Base-by-base conservation (phyloP, 1,140 invertebrate species). In the Hyles euphorbiae region DNA sequence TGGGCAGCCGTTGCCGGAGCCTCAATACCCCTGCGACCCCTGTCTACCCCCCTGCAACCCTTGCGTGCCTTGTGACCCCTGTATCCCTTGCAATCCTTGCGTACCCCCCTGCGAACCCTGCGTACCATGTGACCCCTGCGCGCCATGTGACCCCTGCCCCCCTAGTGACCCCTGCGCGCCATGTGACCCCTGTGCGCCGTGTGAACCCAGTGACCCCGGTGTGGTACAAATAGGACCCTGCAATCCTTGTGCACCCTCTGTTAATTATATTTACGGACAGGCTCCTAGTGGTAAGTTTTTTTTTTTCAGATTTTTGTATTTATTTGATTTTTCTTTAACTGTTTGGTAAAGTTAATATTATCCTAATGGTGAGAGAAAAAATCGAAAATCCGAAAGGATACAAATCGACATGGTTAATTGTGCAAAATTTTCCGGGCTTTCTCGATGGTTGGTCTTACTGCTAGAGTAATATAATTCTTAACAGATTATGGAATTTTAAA, bases 231-330 rank as follows among this genome's bases (percentile, higher is more conserved):
- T 78, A 9, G 47, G 61, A 3, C 76, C 71, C 0, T 83, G 78
- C 57, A 74, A 80, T 53, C 81, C 81, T 0, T 67, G 63, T 53
- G 65, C 60, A 9, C 70, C 63, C 0, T 52, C 59, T 0, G 63
- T 78, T 5, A 73, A 73, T 43, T 80, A 70, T 44, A 11, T 62
- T 0, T 74, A 78, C 46, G 81, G 81, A 22, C 76, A 79, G 50
- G 76, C 78, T 3, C 78, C 76, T 0, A 22, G 58, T 45, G 78
- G 78, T 81, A 68, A 72, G 63, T 65, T 45, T 48, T 47, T 54
- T 40, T 40, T 40, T 5, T 40, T 36, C 36, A 5, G 5, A 40
- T 40, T 40, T 5, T 5, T 7, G 36, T 36, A 36, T n/a, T n/a
- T n/a, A n/a, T n/a, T n/a, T n/a, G n/a, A 2, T 22, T 0, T 22